A percentile compares a stretch with the other conserved stretches of the same genome.
phyloP scores from a whole-genome alignment of 2,888 invertebrate species.

The Scaptomyza polygonia region DNA sequence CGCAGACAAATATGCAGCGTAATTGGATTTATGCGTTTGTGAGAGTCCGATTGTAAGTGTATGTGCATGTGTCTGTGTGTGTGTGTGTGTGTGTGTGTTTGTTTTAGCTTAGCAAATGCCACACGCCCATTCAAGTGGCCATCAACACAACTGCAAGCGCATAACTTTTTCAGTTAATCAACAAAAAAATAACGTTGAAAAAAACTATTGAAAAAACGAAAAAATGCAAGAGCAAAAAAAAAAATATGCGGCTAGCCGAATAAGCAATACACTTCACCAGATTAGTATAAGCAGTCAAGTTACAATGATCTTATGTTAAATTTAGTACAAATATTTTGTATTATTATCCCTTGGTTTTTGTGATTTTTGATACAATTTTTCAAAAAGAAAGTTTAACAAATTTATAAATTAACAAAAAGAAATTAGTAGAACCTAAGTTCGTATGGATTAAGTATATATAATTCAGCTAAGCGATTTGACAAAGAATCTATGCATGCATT shows the following conservation, averaged over 20 bases:
- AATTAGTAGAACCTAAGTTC: too few species aligned
- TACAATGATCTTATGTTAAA: not conserved
- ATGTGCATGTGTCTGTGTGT: not conserved
- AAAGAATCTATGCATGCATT: not conserved
- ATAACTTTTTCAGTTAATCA: slow-evolving; percentile 39
- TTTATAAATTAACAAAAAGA: too few species aligned
- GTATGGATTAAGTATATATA: not conserved
- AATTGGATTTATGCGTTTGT: slow-evolving; percentile 54
- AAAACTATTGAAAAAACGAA: slow-evolving; percentile 13
- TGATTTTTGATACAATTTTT: too few species aligned
- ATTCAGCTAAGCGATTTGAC: not conserved
- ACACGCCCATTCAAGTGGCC: slow-evolving; percentile 32
- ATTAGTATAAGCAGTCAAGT: not conserved
- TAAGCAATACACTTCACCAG: not conserved
- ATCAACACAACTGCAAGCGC: slow-evolving; percentile 27
- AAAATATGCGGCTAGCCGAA: not conserved
- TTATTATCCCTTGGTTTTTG: too few species aligned
- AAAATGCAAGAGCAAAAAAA: not conserved
- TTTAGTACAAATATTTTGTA: too few species aligned
- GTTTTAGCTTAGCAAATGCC: slow-evolving; percentile 11
- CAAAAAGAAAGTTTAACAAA: too few species aligned
- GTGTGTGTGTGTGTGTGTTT: slow-evolving; percentile 1
- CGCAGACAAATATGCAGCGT: slow-evolving; percentile 53
- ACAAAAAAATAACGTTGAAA: slow-evolving; percentile 8
- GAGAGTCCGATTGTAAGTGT: slow-evolving; percentile 2